phyloP scores from a whole-genome alignment of 2,888 invertebrate species.

The Noctua pronuba region DNA sequence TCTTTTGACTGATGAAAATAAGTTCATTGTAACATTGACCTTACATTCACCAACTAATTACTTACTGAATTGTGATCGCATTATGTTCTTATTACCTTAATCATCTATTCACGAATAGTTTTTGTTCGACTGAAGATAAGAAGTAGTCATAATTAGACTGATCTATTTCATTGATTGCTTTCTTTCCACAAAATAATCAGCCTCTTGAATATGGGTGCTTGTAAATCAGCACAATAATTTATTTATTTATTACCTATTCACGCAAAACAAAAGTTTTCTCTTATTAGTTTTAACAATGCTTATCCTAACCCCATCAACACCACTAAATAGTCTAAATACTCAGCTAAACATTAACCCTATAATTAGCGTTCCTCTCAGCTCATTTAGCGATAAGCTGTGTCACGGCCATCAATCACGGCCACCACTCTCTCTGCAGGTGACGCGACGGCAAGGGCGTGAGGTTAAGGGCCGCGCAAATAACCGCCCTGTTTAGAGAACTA shows the following conservation, averaged over 20 bases:
- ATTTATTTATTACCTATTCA: neutral
- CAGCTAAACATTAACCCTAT: neutral
- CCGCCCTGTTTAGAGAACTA: neutral
- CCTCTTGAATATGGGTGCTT: neutral
- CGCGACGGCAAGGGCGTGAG: neutral
- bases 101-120: neutral
- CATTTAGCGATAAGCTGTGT: slow-evolving; percentile 44
- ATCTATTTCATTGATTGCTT: neutral
- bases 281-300: neutral
- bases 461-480: neutral
- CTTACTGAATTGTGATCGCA: neutral
- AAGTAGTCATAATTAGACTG: neutral
- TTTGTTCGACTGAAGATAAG: neutral
- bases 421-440: slow-evolving; percentile 43
- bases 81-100: neutral
- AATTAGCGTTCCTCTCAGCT: slow-evolving; percentile 34
- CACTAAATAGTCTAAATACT: slow-evolving; percentile 9
- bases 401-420: slow-evolving; percentile 53
- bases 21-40: neutral
- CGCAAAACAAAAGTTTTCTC: neutral
- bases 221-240: neutral
- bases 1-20: neutral
- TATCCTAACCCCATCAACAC: neutral
- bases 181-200: neutral
- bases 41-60: neutral